Evolutionary conservation across 2,113 vertebrate genomes (phyloP).

Genomic region (Scalopus aquaticus): DNA sequence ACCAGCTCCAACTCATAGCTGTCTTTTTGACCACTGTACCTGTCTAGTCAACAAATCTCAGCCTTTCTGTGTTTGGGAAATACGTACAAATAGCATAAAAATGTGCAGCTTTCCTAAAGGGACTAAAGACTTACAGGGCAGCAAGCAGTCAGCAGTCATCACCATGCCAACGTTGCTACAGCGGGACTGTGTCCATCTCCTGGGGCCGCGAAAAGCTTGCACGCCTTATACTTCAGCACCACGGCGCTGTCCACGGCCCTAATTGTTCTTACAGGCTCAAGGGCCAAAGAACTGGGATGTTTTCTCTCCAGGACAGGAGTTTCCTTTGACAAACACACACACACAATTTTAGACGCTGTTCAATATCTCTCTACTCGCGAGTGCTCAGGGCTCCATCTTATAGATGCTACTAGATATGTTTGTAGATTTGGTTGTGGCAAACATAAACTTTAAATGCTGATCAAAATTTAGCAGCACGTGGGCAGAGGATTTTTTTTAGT

Average conservation of each 20-base stretch:
- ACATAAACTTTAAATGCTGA: background rate
- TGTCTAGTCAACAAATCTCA: background rate
- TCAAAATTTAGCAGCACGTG: background rate
- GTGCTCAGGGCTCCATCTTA: background rate
- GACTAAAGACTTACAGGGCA: background rate
- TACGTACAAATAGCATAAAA: background rate
- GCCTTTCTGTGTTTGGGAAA: background rate
- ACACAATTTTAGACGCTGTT: background rate
- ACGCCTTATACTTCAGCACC: background rate
- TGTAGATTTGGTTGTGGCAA: background rate
- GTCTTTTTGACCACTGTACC: background rate
- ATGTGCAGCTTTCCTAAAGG: background rate
- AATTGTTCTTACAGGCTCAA: accelerated
- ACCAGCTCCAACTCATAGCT: background rate
- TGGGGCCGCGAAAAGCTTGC: accelerated
- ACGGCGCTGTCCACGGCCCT: background rate
- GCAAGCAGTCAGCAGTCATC: background rate
- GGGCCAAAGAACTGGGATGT: background rate
- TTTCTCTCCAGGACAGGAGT: background rate
- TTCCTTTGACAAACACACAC: background rate
- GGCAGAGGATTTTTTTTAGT: too few relatives aligned
- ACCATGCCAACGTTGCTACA: too few relatives aligned
- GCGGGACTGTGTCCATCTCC: accelerated
- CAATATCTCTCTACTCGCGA: background rate
- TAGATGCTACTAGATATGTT: background rate